Evolutionary conservation across 2,797 vertebrate species (phyloP), one percentile per base, ranked within the genome.

Genomic region (Mycteria americana): DNA sequence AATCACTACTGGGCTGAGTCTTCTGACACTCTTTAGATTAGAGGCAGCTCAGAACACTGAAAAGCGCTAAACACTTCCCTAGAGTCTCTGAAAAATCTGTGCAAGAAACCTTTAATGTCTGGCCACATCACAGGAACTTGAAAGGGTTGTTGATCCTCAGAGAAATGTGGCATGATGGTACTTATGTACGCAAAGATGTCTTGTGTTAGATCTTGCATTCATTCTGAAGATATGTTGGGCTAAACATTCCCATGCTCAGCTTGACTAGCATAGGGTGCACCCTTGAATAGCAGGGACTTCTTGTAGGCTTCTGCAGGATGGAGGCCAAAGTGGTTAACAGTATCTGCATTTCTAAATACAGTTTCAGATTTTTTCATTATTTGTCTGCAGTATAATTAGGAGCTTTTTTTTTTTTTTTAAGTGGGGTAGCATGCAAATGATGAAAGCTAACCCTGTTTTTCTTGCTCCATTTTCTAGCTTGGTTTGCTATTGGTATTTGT

Each of bases 401-500:
- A 62, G 9, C 31, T 63, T 46, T 53, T 51, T 17, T 46, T 37
- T 67, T 43, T 59, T 60, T 35, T 77, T 78, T 45, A 30, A 22
- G 3, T 8, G 45, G 28, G 3, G 15, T 57, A 77, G 11, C n/a
- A 8, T 60, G 43, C 53, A 64, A 22, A 24, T 45, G 68, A 15
- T 75, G 65, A 93, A 73, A 90, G 18, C 62, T 90, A 77, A 96
- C 17, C 28, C 25, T 77, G 27, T 83, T 95, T 78, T 54, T 75
- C 37, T 94, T 96, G 35, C 37, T 87, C 95, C 65, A 51, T 73
- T 67, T 74, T 85, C 43, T 96, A 99, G 99, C 92, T 9, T 99
- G 99, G 98, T 99, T 99, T 96, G 13, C 41, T 35, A 86, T 98
- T 73, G 99, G 99, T 86, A 94, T 95, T 27, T 30, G 3, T 15